These are phyloP conservation scores for Batillaria attramentaria DNA, from an alignment of 1,140 invertebrate genomes.

Conservation along the genomic window DNA sequence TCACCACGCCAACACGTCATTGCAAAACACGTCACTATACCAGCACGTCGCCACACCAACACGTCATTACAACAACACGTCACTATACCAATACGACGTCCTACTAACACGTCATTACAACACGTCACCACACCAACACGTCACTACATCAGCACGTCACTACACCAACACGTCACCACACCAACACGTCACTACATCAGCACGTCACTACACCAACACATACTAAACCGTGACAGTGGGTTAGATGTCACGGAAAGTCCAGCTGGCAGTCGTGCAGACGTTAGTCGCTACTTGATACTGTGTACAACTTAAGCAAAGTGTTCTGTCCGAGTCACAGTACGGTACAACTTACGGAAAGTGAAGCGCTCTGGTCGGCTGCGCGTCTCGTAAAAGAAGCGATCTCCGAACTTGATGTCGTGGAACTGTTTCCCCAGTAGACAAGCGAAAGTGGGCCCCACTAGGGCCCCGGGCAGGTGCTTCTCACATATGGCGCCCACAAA, in stretches of 20 bases:
- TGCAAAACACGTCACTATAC: background rate
- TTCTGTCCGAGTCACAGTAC: too few relatives aligned
- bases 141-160: background rate
- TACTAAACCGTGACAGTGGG: background rate
- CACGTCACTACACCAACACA: background rate
- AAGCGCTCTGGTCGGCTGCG: slow-evolving; percentile 91
- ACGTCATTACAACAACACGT: background rate
- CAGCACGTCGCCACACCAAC: too few relatives aligned
- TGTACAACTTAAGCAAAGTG: background rate
- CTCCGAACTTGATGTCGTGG: slow-evolving; percentile 87
- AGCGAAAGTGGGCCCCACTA: slow-evolving; percentile 95
- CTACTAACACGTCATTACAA: background rate
- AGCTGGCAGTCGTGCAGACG: background rate
- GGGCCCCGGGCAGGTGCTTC: slow-evolving; percentile 84
- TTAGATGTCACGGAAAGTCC: background rate
- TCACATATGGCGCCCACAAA: slow-evolving; percentile 81
- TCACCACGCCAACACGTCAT: background rate
- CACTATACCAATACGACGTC: background rate
- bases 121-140: background rate
- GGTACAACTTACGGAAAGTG: slow-evolving; percentile 71
- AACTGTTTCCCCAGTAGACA: slow-evolving; percentile 97
- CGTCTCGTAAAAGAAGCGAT: slow-evolving; percentile 98
- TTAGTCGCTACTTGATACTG: background rate
- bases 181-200: background rate
- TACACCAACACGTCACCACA: background rate